Conservation (phyloP, 2,797 vertebrate genomes). For the Rhabdophis nuchalis region DNA sequence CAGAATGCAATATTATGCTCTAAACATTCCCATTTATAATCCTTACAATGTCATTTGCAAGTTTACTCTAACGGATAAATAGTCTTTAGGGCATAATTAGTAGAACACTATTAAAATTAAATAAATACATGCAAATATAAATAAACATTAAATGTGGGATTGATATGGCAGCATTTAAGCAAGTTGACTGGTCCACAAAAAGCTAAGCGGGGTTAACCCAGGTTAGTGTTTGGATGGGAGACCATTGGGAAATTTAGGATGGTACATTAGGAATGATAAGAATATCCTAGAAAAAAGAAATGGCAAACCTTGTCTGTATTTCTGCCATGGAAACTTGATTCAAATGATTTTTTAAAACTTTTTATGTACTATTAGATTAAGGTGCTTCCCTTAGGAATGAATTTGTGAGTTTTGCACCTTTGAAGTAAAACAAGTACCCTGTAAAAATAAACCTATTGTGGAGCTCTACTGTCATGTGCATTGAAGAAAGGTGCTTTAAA, state of each 20-base stretch:
- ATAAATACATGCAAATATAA: background rate
- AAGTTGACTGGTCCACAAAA: background rate
- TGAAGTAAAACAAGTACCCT: conserved; percentile 27
- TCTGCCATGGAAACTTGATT: background rate
- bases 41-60: background rate
- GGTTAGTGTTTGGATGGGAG: background rate
- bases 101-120: background rate
- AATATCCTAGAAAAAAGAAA: background rate
- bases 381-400: conserved; percentile 13
- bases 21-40: background rate
- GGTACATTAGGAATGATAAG: background rate
- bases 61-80: background rate
- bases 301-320: background rate
- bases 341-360: background rate
- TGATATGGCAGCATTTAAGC: background rate
- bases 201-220: background rate
- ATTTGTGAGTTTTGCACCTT: conserved; percentile 27
- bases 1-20: background rate
- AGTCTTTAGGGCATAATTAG: background rate
- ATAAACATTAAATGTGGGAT: conserved; percentile 1
- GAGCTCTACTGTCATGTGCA: background rate
- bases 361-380: background rate
- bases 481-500: background rate
- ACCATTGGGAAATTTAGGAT: background rate
- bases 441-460: conserved; percentile 19